phyloP scores from a whole-genome alignment of 2,888 invertebrate genomes.

The Xanthorhoe spadicearia region DNA sequence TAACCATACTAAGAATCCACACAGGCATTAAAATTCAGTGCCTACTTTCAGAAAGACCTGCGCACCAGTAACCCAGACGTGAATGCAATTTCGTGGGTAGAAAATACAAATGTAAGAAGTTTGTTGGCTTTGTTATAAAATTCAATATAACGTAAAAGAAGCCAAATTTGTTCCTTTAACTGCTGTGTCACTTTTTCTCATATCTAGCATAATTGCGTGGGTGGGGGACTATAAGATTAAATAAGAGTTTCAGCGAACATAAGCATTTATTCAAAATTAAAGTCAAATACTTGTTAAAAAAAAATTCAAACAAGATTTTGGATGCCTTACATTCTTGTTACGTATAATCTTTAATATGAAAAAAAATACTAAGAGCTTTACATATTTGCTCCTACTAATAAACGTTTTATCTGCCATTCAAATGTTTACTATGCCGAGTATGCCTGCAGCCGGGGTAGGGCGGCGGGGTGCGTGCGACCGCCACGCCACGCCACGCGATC shows the following conservation, averaged over 20 bases:
- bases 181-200: neutral
- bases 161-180: neutral
- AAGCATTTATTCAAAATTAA: neutral
- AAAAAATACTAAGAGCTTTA: conserved; percentile 10
- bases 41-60: conserved; percentile 48
- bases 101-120: neutral
- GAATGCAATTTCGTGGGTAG: conserved; percentile 43
- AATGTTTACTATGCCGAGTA: conserved; percentile 61
- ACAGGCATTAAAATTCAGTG: conserved; percentile 45
- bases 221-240: neutral
- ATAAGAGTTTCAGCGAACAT: neutral
- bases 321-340: too few relatives aligned
- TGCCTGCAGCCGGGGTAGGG: conserved; percentile 63
- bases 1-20: conserved; percentile 23
- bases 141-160: neutral
- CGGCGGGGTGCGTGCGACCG: conserved; percentile 59
- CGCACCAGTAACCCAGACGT: conserved; percentile 53
- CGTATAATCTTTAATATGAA: neutral
- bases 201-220: neutral
- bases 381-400: conserved; percentile 8
- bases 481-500: conserved; percentile 81
- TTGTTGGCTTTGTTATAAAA: neutral
- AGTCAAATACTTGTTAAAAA: neutral
- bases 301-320: neutral
- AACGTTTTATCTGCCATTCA: conserved; percentile 54